These are phyloP conservation scores for Pithys albifrons DNA, from an alignment of 2,113 vertebrate species.

Conservation along the genomic window DNA sequence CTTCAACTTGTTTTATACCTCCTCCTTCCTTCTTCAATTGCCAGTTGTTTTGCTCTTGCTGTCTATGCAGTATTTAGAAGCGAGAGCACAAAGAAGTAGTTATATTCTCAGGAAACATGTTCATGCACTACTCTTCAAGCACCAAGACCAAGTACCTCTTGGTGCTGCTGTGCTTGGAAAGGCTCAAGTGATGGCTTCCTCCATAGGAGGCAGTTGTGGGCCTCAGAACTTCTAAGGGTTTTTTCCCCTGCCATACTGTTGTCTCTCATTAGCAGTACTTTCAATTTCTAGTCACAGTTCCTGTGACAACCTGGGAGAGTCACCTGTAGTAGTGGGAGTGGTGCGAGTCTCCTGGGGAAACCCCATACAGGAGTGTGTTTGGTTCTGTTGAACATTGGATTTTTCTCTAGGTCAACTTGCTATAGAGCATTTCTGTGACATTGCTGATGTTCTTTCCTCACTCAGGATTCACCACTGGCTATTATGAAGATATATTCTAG, in stretches of 20 bases:
- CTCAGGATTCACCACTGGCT: background rate
- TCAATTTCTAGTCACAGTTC: background rate
- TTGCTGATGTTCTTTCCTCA: background rate
- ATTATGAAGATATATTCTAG: background rate
- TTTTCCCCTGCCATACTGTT: background rate
- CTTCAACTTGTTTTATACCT: background rate
- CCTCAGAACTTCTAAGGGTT: background rate
- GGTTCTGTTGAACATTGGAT: background rate
- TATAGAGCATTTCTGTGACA: background rate
- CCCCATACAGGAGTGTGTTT: background rate
- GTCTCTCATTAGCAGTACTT: background rate
- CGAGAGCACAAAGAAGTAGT: background rate
- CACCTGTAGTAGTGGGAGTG: background rate
- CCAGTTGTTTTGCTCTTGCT: background rate
- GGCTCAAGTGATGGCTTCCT: background rate
- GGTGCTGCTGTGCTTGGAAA: background rate
- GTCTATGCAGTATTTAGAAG: background rate
- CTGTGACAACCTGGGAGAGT: background rate
- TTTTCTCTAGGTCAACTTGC: background rate
- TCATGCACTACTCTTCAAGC: accelerated
- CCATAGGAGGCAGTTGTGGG: background rate
- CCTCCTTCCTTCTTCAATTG: background rate
- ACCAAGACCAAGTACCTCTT: background rate
- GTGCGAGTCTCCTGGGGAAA: background rate
- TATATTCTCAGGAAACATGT: background rate